Percentiles rank a stretch among this genome's conserved stretches.
These are phyloP conservation scores for Heteractis magnifica DNA, from an alignment of 92 coral and sea anemone genomes.

Conservation along the genomic window DNA sequence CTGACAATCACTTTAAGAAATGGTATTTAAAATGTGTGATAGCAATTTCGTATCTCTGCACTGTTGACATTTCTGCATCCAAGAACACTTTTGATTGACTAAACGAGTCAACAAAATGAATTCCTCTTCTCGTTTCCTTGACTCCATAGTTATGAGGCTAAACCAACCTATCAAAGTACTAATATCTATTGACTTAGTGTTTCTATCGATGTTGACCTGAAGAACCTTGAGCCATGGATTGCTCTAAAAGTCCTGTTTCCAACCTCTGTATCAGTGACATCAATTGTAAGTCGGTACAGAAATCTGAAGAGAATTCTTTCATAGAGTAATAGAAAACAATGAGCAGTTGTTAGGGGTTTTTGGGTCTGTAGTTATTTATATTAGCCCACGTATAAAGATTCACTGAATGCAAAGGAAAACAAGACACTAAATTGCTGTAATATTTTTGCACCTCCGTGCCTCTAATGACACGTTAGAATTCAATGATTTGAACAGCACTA, in stretches of 20 bases:
- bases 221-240: constrained; percentile 13
- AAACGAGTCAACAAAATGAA: constrained; percentile 13
- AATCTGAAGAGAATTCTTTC: neutral
- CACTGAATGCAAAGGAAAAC: neutral
- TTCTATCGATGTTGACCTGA: constrained; percentile 30
- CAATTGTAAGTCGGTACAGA: neutral
- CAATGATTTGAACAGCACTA: constrained; percentile 24
- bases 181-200: constrained; percentile 11
- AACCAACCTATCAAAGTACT: neutral
- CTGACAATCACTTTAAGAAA: no score
- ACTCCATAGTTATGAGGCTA: constrained; percentile 22
- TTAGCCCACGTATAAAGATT: neutral
- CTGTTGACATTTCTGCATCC: neutral
- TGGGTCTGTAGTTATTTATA: neutral
- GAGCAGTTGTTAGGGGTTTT: neutral
- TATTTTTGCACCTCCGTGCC: constrained; percentile 12
- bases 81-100: neutral
- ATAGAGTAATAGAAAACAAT: neutral
- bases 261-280: constrained; percentile 13
- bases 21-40: no score
- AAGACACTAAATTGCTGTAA: neutral
- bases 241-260: constrained; percentile 4
- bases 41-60: neutral
- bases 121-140: constrained; percentile 20
- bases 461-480: constrained; percentile 7